Evolutionary conservation across 2,113 vertebrate genomes (phyloP).

Genomic region (Salvelinus alpinus): DNA sequence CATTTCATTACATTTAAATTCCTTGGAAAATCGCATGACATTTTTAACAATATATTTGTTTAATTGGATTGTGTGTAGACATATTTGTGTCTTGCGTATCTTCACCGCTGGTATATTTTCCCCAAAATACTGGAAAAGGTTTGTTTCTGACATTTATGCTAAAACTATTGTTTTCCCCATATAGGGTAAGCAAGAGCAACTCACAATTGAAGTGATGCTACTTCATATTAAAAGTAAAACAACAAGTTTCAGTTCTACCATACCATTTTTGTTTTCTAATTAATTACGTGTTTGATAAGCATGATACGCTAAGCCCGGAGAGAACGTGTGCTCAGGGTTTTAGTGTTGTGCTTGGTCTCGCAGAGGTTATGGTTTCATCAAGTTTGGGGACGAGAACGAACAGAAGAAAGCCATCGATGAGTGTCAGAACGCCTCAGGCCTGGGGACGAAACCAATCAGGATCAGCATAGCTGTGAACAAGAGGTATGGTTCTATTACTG

Average conservation of each 20-base stretch:
- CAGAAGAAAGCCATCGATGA: conserved; percentile 91
- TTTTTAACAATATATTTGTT: background rate
- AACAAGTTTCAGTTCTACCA: conserved; percentile 83
- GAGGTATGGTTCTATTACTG: conserved; percentile 65
- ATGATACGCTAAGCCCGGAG: conserved; percentile 41
- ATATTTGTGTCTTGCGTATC: background rate
- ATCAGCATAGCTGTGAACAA: conserved; percentile 89
- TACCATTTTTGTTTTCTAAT: conserved; percentile 73
- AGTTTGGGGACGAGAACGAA: conserved; percentile 88
- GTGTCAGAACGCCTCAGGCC: conserved; percentile 85
- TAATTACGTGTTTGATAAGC: conserved; percentile 63
- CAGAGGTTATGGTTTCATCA: conserved; percentile 90
- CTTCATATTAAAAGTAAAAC: conserved; percentile 86
- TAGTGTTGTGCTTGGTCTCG: conserved; percentile 58
- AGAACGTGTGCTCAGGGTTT: conserved; percentile 7
- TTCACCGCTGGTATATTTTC: conserved; percentile 48
- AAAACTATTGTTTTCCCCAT: conserved; percentile 85
- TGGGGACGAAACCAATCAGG: conserved; percentile 86
- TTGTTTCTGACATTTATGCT: conserved; percentile 72
- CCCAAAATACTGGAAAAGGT: conserved; percentile 58
- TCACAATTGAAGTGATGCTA: conserved; percentile 85
- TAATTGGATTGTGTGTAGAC: background rate
- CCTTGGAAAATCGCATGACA: background rate
- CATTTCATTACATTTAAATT: background rate
- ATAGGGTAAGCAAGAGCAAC: conserved; percentile 84